phyloP scores from a whole-genome alignment of 2,113 vertebrate species.

The Crotalus helleri region DNA sequence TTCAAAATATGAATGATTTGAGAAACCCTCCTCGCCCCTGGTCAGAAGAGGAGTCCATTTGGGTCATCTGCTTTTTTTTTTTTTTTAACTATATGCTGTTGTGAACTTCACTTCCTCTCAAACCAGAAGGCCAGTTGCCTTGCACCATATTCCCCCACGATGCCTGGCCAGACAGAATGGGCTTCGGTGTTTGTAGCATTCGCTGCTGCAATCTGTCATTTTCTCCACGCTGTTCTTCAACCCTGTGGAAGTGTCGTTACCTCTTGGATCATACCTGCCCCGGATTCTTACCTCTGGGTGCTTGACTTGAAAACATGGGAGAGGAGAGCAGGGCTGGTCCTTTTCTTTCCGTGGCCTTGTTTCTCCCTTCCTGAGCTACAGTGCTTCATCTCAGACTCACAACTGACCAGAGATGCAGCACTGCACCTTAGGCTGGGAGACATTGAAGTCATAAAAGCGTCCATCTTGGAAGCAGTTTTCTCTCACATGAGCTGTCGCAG shows the following conservation, averaged over 20 bases:
- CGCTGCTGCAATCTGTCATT: background rate
- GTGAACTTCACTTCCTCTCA: background rate
- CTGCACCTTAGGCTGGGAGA: slow-evolving; percentile 96
- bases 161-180: background rate
- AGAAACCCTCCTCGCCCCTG: background rate
- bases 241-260: background rate
- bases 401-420: slow-evolving; percentile 99
- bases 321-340: background rate
- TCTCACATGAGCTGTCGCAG: no score
- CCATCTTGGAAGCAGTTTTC: background rate
- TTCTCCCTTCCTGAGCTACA: slow-evolving; percentile 97
- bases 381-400: slow-evolving; percentile 99
- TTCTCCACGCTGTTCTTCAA: background rate
- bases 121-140: background rate
- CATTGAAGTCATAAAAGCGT: slow-evolving; percentile 30
- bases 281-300: background rate
- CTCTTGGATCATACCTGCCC: background rate
- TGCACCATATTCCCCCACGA: background rate
- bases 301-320: background rate
- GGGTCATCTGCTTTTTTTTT: background rate
- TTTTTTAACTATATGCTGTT: background rate
- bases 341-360: slow-evolving; percentile 39
- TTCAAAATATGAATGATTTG: background rate
- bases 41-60: background rate
- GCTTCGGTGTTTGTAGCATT: background rate